These are phyloP conservation scores for Collichthys lucidus DNA, from an alignment of 2,113 vertebrate genomes.

Conservation along the genomic window DNA sequence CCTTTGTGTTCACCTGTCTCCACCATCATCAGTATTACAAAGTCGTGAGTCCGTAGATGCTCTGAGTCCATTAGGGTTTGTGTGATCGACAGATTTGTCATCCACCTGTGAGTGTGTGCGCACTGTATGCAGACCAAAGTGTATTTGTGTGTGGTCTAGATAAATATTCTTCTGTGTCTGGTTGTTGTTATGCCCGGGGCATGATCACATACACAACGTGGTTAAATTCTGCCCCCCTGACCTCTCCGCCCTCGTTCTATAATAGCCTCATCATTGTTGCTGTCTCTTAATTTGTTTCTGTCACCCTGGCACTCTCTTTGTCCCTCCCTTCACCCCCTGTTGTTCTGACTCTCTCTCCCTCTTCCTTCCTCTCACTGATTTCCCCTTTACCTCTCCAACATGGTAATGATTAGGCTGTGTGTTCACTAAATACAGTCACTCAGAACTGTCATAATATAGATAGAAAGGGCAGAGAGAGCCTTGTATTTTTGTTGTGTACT, in stretches of 20 bases:
- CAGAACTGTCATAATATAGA: not conserved
- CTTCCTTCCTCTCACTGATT: not conserved
- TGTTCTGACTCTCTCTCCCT: not conserved
- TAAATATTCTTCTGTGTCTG: not conserved
- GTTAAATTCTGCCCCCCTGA: slow-evolving; percentile 37
- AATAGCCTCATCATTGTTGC: not conserved
- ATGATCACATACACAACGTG: not conserved
- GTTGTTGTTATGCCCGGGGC: not conserved
- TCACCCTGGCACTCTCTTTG: not conserved
- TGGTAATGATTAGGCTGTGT: not conserved
- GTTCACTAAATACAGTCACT: not conserved
- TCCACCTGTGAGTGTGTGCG: not conserved
- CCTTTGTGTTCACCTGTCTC: not conserved
- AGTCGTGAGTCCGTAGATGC: no score
- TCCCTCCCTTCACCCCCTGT: not conserved
- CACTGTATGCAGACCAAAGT: not conserved
- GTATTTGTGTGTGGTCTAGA: not conserved
- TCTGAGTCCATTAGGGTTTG: not conserved
- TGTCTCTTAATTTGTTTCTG: slow-evolving; percentile 2
- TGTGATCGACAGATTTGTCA: not conserved
- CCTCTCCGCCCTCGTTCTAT: not conserved
- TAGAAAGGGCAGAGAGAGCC: not conserved
- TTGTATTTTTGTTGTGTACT: not conserved
- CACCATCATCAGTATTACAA: not conserved
- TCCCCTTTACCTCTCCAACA: not conserved